Evolutionary conservation across 2,113 vertebrate genomes (phyloP).

Genomic region (Daphoenositta chrysoptera): DNA sequence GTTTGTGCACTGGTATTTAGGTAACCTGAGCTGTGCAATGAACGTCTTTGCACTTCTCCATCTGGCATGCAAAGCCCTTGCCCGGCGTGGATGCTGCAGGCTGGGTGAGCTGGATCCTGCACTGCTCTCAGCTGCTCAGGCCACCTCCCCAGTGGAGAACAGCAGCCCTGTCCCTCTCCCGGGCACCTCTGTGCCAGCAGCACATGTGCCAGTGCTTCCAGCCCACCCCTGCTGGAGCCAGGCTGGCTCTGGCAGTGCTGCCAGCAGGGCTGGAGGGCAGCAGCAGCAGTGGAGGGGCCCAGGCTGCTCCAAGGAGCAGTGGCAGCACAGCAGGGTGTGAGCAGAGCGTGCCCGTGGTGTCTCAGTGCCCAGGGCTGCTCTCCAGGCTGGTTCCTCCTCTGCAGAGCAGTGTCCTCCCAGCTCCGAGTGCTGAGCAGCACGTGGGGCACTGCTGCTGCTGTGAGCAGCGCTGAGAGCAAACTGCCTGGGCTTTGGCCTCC

Average conservation of each 20-base stretch:
- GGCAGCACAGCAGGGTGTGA: neutral
- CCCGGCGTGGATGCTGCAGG: no score
- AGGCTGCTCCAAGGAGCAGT: neutral
- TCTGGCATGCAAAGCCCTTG: no score
- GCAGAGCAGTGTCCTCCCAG: neutral
- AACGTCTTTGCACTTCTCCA: no score
- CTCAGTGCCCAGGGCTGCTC: rapidly evolving
- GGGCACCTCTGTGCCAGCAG: neutral
- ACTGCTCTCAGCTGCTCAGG: neutral
- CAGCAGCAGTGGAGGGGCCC: neutral
- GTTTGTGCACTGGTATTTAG: no score
- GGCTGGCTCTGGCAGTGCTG: neutral
- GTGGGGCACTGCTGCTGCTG: rapidly evolving
- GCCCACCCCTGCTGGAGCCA: neutral
- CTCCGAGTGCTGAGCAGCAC: neutral
- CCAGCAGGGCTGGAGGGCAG: neutral
- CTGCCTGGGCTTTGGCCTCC: neutral
- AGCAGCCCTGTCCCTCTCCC: neutral
- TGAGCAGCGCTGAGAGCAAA: rapidly evolving
- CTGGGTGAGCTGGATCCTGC: neutral
- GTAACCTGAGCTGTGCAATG: no score
- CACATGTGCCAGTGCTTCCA: rapidly evolving
- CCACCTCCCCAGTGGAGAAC: neutral
- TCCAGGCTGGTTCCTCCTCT: neutral
- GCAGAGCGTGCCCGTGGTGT: rapidly evolving